Conservation (phyloP, 2,888 invertebrate species). For the Dasypogon diadema region DNA sequence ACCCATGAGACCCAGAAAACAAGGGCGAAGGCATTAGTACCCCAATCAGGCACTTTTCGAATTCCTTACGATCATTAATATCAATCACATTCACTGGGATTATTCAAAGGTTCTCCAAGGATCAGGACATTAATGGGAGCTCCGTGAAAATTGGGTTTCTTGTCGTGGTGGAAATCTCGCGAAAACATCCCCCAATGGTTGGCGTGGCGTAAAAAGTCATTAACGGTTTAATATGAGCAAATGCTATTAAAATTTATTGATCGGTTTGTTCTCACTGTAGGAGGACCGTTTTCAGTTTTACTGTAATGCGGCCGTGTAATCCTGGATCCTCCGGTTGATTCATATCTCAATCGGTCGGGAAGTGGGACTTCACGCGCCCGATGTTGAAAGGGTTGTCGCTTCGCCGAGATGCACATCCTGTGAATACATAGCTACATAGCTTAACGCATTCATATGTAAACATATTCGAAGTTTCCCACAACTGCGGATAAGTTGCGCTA, state of each 20-base stretch:
- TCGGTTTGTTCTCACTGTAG: slow-evolving; percentile 52
- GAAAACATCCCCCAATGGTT: slow-evolving; percentile 27
- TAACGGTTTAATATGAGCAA: slow-evolving; percentile 55
- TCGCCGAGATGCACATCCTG: background rate
- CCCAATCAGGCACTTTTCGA: slow-evolving; percentile 40
- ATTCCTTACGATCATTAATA: slow-evolving; percentile 53
- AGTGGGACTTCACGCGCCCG: background rate
- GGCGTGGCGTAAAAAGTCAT: slow-evolving; percentile 54
- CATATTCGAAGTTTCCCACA: slow-evolving; percentile 33
- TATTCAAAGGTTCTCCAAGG: slow-evolving; percentile 50
- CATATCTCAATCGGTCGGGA: background rate
- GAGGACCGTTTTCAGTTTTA: slow-evolving; percentile 43
- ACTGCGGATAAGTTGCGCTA: slow-evolving; percentile 26
- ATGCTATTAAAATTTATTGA: slow-evolving; percentile 56
- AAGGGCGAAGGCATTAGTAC: background rate
- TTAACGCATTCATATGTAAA: slow-evolving; percentile 36
- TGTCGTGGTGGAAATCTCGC: background rate
- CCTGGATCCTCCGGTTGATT: slow-evolving; percentile 14
- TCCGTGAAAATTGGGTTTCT: background rate
- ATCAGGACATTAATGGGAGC: background rate
- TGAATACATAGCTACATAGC: slow-evolving; percentile 6
- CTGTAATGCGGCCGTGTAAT: slow-evolving; percentile 31
- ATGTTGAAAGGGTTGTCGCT: slow-evolving; percentile 5
- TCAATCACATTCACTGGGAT: slow-evolving; percentile 55
- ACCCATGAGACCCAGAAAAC: background rate